These are phyloP conservation scores for Drosophila subobscura DNA, from an alignment of 1,140 invertebrate genomes.

Conservation along the genomic window DNA sequence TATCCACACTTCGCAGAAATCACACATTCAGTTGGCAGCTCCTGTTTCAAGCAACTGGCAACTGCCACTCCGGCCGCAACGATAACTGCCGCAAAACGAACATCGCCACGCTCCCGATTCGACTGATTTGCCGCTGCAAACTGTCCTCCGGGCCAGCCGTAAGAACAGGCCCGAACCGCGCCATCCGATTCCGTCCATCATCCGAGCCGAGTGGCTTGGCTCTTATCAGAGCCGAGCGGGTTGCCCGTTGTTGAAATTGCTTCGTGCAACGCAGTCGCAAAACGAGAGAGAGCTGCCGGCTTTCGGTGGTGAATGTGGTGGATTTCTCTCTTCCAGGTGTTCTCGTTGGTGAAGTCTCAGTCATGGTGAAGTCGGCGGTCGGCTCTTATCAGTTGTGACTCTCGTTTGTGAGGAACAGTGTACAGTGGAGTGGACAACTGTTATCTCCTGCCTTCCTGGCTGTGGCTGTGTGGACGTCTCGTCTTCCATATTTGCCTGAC, in stretches of 20 bases:
- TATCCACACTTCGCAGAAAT: no score
- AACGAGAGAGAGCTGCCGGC: constrained; percentile 44
- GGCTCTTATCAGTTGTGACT: constrained; percentile 63
- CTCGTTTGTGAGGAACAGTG: neutral
- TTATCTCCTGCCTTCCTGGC: constrained; percentile 22
- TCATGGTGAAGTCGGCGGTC: constrained; percentile 33
- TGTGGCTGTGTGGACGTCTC: constrained; percentile 5
- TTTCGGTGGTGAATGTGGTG: constrained; percentile 71
- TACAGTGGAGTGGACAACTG: constrained; percentile 19
- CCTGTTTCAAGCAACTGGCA: constrained; percentile 53
- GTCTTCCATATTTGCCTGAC: constrained; percentile 31
- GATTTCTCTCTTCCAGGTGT: constrained; percentile 6
- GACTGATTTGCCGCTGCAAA: constrained; percentile 66
- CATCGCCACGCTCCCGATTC: constrained; percentile 80
- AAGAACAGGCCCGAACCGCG: no score
- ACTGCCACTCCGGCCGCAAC: constrained; percentile 57
- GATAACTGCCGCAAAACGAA: constrained; percentile 66
- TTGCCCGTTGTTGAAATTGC: no score
- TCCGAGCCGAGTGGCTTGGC: constrained; percentile 11
- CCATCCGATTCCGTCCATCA: no score
- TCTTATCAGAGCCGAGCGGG: constrained; percentile 54
- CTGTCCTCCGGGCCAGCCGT: constrained; percentile 31
- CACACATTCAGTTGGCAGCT: constrained; percentile 51
- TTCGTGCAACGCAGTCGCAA: constrained; percentile 42
- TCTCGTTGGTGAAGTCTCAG: constrained; percentile 56